A percentile compares a stretch with the other conserved stretches of the same genome.
Evolutionary conservation across 2,113 vertebrate species (phyloP).

Genomic region (Sprattus sprattus): DNA sequence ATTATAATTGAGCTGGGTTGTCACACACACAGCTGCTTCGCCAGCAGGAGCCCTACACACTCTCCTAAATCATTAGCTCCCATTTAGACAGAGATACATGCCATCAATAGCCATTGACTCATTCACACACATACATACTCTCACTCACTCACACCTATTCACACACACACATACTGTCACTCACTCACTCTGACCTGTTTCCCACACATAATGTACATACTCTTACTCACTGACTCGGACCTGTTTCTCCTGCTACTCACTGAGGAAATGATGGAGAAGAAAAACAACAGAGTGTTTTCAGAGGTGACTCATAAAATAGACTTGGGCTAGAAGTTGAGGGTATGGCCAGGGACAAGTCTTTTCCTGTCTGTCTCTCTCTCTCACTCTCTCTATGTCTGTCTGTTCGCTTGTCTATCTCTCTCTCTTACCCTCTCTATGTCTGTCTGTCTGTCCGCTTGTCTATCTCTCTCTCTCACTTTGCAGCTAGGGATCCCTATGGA

Average conservation of each 20-base stretch:
- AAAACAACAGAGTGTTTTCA: neutral
- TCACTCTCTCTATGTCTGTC: constrained; percentile 21
- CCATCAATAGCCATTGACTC: neutral
- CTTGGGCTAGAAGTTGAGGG: neutral
- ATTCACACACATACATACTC: neutral
- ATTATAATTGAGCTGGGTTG: constrained; percentile 73
- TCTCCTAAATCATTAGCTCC: constrained; percentile 39
- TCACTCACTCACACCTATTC: neutral
- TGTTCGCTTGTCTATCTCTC: constrained; percentile 39
- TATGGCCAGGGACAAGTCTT: neutral
- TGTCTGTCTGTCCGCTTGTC: constrained; percentile 52
- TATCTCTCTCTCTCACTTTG: constrained; percentile 35
- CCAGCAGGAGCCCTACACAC: constrained; percentile 66
- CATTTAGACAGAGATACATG: constrained; percentile 18
- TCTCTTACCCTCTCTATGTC: constrained; percentile 39
- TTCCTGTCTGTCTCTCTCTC: neutral
- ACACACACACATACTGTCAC: constrained; percentile 15
- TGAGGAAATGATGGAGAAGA: neutral
- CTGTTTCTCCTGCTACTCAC: too few relatives aligned
- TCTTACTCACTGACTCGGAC: too few relatives aligned
- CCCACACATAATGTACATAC: too few relatives aligned
- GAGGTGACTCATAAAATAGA: neutral
- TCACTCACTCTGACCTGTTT: neutral
- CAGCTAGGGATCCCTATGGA: constrained; percentile 84
- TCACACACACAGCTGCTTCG: constrained; percentile 74